phyloP scores from a whole-genome alignment of 2,113 vertebrate species.

The Diadophis punctatus region DNA sequence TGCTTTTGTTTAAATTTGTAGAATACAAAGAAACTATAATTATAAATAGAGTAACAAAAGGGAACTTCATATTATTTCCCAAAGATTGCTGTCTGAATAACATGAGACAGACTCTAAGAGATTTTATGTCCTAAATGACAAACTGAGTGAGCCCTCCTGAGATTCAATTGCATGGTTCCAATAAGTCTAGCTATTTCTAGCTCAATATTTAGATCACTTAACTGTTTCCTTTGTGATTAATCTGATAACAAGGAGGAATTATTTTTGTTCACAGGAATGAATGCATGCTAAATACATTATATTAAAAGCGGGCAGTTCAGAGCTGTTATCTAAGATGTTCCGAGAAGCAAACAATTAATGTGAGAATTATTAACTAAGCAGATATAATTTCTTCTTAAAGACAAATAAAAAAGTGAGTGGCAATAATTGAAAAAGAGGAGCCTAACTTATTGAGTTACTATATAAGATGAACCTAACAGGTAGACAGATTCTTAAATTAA shows the following conservation, averaged over 20 bases:
- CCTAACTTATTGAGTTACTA: not conserved
- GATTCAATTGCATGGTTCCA: not conserved
- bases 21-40: not conserved
- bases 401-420: not conserved
- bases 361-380: not conserved
- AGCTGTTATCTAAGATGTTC: not conserved
- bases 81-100: not conserved
- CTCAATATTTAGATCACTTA: slow-evolving; percentile 1
- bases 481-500: not conserved
- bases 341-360: not conserved
- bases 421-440: not conserved
- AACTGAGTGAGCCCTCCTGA: not conserved
- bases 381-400: not conserved
- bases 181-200: slow-evolving; percentile 13
- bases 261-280: slow-evolving; percentile 4
- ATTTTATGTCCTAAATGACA: not conserved
- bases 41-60: not conserved
- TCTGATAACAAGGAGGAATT: slow-evolving; percentile 1
- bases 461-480: not conserved
- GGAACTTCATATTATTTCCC: not conserved
- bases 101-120: not conserved
- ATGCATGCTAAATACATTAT: not conserved
- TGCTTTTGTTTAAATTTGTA: not conserved
- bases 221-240: not conserved
- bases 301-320: not conserved